phyloP scores from a whole-genome alignment of 2,888 invertebrate species.

The Callyntrura guangdongensis region DNA sequence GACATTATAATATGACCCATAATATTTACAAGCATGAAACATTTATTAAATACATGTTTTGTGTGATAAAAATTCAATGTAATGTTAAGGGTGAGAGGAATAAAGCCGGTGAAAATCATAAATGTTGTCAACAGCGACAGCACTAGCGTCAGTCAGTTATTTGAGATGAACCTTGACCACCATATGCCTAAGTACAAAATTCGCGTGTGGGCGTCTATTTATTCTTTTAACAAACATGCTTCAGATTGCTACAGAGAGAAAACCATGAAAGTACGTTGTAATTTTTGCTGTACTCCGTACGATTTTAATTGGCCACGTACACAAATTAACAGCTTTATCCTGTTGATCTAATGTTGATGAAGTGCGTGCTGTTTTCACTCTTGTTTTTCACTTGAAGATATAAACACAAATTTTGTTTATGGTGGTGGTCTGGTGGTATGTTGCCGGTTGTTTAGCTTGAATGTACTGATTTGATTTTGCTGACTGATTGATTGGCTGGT shows the following conservation, averaged over 20 bases:
- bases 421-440: no score
- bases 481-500: not conserved
- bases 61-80: not conserved
- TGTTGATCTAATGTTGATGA: not conserved
- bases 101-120: not conserved
- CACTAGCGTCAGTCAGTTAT: not conserved
- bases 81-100: not conserved
- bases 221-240: no score
- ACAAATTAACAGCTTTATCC: no score
- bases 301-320: no score
- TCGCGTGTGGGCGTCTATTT: not conserved
- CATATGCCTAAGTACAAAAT: not conserved
- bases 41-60: no score
- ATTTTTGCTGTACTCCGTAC: no score
- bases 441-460: no score
- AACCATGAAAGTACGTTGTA: no score
- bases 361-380: slow-evolving; percentile 40
- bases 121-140: not conserved
- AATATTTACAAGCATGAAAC: not conserved
- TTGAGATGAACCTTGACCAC: no score
- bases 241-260: no score
- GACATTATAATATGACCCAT: not conserved
- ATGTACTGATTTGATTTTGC: not conserved
- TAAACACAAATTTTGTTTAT: not conserved
- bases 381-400: slow-evolving; percentile 3